Conservation (phyloP, 1,140 invertebrate genomes). For the Lepidurus packardi region DNA sequence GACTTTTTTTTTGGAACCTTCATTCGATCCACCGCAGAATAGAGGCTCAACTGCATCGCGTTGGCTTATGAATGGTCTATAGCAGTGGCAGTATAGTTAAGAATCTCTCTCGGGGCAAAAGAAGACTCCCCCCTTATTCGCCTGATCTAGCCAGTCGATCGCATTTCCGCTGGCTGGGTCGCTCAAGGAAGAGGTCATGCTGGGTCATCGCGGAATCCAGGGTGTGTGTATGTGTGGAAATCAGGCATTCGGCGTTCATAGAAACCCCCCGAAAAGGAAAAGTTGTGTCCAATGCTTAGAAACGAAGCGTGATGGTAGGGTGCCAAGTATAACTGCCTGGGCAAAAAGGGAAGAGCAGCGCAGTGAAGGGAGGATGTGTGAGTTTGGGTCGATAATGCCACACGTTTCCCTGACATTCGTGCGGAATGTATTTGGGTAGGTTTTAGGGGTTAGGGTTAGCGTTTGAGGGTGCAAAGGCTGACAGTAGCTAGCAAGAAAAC, state of each 20-base stretch:
- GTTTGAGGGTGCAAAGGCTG: neutral
- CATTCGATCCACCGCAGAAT: conserved; percentile 11
- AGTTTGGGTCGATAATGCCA: conserved; percentile 1
- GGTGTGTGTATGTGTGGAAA: neutral
- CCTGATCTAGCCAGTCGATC: neutral
- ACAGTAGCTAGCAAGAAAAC: neutral
- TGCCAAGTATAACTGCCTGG: neutral
- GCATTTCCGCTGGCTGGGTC: neutral
- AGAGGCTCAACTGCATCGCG: neutral
- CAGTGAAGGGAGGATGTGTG: neutral
- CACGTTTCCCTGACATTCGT: conserved; percentile 4
- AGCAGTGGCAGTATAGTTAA: neutral
- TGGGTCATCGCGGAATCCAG: neutral
- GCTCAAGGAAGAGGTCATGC: neutral
- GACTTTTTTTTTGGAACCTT: neutral
- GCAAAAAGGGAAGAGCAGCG: neutral
- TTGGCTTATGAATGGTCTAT: conserved; percentile 14
- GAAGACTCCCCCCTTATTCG: neutral
- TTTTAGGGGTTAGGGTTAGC: conserved; percentile 5
- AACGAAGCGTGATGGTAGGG: conserved; percentile 17
- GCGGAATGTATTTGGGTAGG: conserved; percentile 15
- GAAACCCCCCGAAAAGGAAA: neutral
- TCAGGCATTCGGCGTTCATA: neutral
- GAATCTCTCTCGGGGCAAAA: neutral
- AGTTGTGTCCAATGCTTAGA: neutral